phyloP scores from a whole-genome alignment of 2,888 invertebrate genomes.

The Seira sanloemensis region DNA sequence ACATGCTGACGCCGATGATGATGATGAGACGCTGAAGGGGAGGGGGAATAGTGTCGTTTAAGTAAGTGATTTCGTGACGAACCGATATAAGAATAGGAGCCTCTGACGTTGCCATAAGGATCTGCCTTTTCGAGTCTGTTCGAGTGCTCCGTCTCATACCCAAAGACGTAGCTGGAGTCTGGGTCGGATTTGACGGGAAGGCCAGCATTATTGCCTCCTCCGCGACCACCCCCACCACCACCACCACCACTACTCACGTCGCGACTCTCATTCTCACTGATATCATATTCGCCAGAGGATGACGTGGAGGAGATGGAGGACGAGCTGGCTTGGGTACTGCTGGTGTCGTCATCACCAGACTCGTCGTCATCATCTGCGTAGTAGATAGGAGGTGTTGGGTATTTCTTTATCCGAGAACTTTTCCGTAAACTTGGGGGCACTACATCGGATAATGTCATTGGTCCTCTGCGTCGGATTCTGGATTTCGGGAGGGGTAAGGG shows the following conservation, averaged over 20 bases:
- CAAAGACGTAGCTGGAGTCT: constrained; percentile 70
- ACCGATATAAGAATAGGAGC: constrained; percentile 64
- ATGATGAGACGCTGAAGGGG: not conserved
- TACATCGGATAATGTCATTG: constrained; percentile 57
- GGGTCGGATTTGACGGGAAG: constrained; percentile 37
- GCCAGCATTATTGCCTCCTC: constrained; percentile 2
- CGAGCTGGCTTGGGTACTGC: constrained; percentile 20
- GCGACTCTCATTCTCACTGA: constrained; percentile 29
- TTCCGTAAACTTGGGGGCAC: constrained; percentile 53
- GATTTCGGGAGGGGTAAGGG: too few species aligned
- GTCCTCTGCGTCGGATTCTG: constrained; percentile 54
- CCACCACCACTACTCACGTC: not conserved
- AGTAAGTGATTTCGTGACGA: constrained; percentile 32
- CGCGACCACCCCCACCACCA: not conserved
- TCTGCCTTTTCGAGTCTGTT: constrained; percentile 66
- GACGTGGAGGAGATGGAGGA: constrained; percentile 35
- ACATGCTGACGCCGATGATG: not conserved
- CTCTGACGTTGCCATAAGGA: constrained; percentile 66
- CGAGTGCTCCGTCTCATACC: constrained; percentile 66
- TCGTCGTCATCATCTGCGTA: constrained; percentile 61
- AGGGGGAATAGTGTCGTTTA: not conserved
- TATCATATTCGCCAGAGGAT: constrained; percentile 36
- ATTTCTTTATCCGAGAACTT: constrained; percentile 60
- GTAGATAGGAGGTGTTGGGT: constrained; percentile 63
- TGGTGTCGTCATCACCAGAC: constrained; percentile 36